phyloP scores from a whole-genome alignment of 2,113 vertebrate genomes.

The Platysteira castanea region DNA sequence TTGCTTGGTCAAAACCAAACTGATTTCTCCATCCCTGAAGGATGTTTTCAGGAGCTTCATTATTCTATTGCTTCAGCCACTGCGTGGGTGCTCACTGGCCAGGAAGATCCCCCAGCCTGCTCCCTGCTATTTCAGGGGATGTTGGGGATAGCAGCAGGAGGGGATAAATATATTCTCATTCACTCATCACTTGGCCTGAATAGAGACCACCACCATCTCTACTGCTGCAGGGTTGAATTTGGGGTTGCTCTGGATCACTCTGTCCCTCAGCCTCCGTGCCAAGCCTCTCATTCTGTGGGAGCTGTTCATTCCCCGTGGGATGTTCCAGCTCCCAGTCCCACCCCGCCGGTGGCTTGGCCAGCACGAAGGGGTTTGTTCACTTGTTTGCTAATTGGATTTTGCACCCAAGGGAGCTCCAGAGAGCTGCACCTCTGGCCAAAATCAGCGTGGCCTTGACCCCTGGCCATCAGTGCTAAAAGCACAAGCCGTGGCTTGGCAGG shows the following conservation, averaged over 20 bases:
- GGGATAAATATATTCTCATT: not conserved
- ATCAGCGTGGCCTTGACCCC: fast-evolving
- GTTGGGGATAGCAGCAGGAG: not conserved
- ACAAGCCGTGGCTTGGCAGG: not conserved
- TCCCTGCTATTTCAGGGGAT: not conserved
- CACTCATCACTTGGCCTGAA: not conserved
- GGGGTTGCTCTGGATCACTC: fast-evolving
- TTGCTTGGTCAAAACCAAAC: not conserved
- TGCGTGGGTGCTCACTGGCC: not conserved
- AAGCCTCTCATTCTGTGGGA: not conserved
- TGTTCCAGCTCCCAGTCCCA: not conserved
- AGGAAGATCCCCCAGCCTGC: not conserved
- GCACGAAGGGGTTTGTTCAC: not conserved
- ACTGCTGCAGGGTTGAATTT: not conserved
- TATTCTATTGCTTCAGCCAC: not conserved
- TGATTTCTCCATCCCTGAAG: not conserved
- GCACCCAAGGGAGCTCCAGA: not conserved
- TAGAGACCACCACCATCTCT: not conserved
- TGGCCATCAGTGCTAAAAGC: not conserved
- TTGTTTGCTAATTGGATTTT: not conserved
- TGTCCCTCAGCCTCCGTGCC: fast-evolving
- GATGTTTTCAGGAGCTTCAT: not conserved
- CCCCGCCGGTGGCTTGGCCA: fast-evolving
- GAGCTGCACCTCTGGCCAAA: not conserved
- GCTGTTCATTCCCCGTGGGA: not conserved